Base-by-base conservation (phyloP, 92 coral and sea anemone species). In the Parazoanthus swiftii region DNA sequence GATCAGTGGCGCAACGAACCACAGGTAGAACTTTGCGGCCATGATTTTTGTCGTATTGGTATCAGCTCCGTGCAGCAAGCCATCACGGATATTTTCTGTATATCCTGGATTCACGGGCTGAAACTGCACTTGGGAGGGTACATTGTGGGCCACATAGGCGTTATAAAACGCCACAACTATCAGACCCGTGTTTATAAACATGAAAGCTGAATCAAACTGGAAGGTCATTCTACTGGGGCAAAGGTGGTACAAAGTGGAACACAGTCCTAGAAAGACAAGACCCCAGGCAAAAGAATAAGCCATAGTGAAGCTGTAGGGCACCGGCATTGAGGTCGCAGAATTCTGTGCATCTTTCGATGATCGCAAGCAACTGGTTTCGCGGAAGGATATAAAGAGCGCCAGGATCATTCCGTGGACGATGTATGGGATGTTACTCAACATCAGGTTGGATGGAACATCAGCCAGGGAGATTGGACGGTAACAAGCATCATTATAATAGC, bases 401-500 rank as follows among this genome's bases (percentile, higher is more conserved):
- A 54, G 59, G 59, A 54, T 54, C 59, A 54, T 3, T 54, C 59
- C 59, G 59, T 54, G 59, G 1, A 54, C 59, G 59, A 54, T 54
- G 18, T 11, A 54, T 0, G 59, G 59, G 59, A 54, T 54, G 59
- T 54, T 54, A 54, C 59, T 54, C 59, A 54, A 54, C 59, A 79
- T 88, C 86, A 79, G 38, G 56, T 88, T 88, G 8, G 15, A 88
- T 4, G 90, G 90, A 26, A 88, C 59, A 68, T 88, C 90, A 1
- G 74, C 58, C 44, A 16, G 11, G 8, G 80, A 36, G 23, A 66
- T 88, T 10, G 86, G 35, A 25, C 90, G 73, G 80, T 88, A 88
- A 25, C 90, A 88, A 3, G 79, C 86, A 9, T 88, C 90, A 65
- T 88, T 88, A 63, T 88, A 88, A 66, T 88, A 88, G 54, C 90